Conservation (phyloP, 1,140 invertebrate species). For the Hypsibius dujardini region DNA sequence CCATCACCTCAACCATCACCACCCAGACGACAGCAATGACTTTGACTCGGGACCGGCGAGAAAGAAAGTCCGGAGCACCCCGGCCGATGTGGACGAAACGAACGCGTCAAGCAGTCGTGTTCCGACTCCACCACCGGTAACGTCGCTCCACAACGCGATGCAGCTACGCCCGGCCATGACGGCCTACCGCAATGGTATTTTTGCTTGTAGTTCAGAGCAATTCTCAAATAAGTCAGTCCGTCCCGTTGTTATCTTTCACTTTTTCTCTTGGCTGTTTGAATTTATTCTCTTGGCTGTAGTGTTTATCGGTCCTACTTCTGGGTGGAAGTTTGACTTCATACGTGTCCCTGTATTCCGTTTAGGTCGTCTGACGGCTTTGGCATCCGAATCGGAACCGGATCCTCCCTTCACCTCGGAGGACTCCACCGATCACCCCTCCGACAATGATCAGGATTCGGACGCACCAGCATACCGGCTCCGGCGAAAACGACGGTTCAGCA, state of each 20-base stretch:
- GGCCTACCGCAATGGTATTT: not conserved
- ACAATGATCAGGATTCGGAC: slow-evolving; percentile 11
- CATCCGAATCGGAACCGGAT: slow-evolving; percentile 6
- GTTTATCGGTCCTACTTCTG: no score
- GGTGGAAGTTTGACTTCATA: no score
- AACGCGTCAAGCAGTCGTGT: not conserved
- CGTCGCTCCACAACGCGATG: not conserved
- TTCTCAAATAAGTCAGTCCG: no score
- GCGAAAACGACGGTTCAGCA: not conserved
- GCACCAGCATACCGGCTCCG: not conserved
- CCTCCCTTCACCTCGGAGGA: not conserved
- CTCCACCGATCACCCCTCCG: not conserved
- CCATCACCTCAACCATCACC: no score
- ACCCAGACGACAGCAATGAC: no score
- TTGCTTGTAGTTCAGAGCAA: not conserved
- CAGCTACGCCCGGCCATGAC: not conserved
- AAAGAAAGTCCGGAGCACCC: not conserved
- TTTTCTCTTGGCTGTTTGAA: no score
- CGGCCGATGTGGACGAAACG: not conserved
- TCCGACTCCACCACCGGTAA: not conserved
- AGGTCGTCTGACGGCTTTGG: not conserved
- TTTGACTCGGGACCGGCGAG: not conserved
- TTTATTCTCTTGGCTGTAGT: no score
- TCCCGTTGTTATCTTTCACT: no score
- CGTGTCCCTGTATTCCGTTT: not conserved